phyloP scores from a whole-genome alignment of 37 sponge, comb jelly and placozoan species.

The Hormiphora californensis region DNA sequence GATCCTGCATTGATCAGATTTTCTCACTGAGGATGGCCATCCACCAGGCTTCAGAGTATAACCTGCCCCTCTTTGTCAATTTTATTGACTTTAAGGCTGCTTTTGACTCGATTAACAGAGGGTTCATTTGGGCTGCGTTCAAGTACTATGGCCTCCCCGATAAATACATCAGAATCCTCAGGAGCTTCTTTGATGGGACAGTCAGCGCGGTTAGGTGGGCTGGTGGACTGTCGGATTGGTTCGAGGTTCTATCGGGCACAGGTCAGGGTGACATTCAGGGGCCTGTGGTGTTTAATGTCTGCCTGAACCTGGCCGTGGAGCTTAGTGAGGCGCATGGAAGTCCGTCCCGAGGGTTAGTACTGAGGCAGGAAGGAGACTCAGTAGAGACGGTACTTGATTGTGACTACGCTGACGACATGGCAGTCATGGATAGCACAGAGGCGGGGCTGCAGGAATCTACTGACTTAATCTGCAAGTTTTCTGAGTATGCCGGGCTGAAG shows the following conservation, averaged over 20 bases:
- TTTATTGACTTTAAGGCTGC: constrained; percentile 53
- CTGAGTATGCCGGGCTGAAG: background rate
- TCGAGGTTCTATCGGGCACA: background rate
- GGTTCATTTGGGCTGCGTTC: background rate
- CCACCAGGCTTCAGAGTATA: too few relatives aligned
- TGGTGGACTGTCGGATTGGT: background rate
- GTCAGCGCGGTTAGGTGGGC: background rate
- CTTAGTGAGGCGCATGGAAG: too few relatives aligned
- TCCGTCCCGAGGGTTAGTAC: too few relatives aligned
- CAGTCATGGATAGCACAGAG: background rate
- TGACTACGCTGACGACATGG: background rate
- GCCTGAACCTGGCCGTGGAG: background rate
- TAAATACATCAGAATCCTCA: background rate
- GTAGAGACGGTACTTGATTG: background rate
- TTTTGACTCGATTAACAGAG: too few relatives aligned
- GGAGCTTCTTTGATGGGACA: background rate
- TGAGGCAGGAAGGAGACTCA: background rate
- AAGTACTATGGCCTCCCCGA: background rate
- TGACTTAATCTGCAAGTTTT: background rate
- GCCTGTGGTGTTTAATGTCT: background rate
- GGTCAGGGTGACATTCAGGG: constrained; percentile 5
- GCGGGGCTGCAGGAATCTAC: background rate
- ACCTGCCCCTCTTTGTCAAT: background rate
- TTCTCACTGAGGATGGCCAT: constrained; percentile 7
- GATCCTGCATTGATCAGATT: constrained; percentile 45